phyloP scores from a whole-genome alignment of 2,888 invertebrate species.

The Acleris holmiana region DNA sequence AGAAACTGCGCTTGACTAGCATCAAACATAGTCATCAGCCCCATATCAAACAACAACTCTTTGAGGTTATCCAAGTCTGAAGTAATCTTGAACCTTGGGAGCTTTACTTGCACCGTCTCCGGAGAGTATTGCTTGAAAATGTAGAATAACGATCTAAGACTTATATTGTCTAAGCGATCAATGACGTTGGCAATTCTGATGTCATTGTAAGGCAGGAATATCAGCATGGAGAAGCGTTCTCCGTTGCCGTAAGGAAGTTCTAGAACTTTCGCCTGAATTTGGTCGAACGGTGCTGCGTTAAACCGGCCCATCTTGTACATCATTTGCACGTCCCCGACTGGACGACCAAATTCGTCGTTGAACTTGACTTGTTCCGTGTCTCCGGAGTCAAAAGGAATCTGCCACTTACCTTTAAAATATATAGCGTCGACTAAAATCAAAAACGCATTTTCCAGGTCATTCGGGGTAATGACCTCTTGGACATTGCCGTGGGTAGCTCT shows the following conservation, averaged over 20 bases:
- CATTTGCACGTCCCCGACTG: conserved; percentile 63
- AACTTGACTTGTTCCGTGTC: conserved; percentile 62
- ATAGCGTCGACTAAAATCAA: conserved; percentile 66
- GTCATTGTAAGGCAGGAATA: conserved; percentile 83
- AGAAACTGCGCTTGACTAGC: conserved; percentile 54
- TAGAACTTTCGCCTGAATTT: conserved; percentile 57
- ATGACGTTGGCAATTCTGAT: conserved; percentile 72
- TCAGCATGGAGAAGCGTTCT: conserved; percentile 84
- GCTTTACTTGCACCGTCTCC: conserved; percentile 77
- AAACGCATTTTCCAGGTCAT: conserved; percentile 55
- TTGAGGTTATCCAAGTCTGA: conserved; percentile 77
- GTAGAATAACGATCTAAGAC: conserved; percentile 73
- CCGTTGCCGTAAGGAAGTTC: conserved; percentile 68
- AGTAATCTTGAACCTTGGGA: conserved; percentile 85
- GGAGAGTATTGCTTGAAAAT: conserved; percentile 62
- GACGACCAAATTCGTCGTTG: conserved; percentile 55
- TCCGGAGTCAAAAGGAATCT: conserved; percentile 52
- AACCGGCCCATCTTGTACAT: conserved; percentile 58
- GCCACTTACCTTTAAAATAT: conserved; percentile 72
- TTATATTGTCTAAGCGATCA: conserved; percentile 70
- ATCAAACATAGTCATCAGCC: conserved; percentile 65
- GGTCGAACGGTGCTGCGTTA: conserved; percentile 47
- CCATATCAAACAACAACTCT: conserved; percentile 71
- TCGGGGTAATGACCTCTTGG: conserved; percentile 60
- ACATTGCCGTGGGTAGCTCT: conserved; percentile 62